These are phyloP conservation scores for Sminthurinus aureus DNA, from an alignment of 2,888 invertebrate species.

Conservation along the genomic window DNA sequence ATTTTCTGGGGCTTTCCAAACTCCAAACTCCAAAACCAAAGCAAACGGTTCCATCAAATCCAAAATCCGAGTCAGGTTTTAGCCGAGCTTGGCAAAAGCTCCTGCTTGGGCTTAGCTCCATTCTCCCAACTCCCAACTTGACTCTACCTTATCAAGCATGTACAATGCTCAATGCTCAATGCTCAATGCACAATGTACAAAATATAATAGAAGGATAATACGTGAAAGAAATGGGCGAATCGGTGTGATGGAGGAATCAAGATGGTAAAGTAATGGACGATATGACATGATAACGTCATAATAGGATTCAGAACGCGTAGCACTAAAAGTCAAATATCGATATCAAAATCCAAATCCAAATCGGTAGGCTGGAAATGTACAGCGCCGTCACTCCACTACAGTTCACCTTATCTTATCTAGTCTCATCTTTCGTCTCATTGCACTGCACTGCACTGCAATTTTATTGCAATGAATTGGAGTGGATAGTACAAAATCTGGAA, in stretches of 20 bases:
- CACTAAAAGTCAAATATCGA: neutral
- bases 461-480: too few relatives aligned
- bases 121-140: neutral
- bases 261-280: constrained; percentile 12
- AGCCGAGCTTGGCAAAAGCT: neutral
- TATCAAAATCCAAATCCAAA: neutral
- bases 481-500: too few relatives aligned
- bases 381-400: neutral
- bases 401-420: too few relatives aligned
- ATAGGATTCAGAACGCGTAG: neutral
- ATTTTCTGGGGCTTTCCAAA: constrained; percentile 39
- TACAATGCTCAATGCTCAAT: too few relatives aligned
- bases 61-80: constrained; percentile 25
- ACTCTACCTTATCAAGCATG: neutral
- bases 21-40: neutral
- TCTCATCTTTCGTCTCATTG: too few relatives aligned
- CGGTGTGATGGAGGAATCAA: neutral
- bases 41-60: constrained; percentile 32
- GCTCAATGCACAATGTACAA: neutral
- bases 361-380: neutral
- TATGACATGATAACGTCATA: constrained; percentile 12
- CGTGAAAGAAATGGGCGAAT: neutral
- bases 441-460: too few relatives aligned
- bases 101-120: neutral
- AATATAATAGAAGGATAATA: neutral